A percentile compares a stretch with the other conserved stretches of the same genome.
These are phyloP conservation scores for Acanthisitta chloris DNA, from an alignment of 2,113 vertebrate genomes.

Conservation along the genomic window DNA sequence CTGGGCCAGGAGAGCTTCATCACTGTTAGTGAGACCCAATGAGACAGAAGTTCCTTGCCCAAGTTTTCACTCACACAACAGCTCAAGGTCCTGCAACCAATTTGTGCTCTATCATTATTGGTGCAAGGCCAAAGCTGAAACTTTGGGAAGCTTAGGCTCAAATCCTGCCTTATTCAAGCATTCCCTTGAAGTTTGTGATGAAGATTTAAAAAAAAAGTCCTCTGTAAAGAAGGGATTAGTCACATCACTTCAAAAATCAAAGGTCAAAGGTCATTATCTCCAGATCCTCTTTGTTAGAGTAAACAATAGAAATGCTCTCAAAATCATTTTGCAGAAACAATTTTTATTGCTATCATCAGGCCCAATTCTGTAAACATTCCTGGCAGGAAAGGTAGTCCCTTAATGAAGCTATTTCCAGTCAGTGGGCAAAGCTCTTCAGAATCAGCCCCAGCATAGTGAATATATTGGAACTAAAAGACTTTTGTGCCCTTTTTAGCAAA, in stretches of 20 bases:
- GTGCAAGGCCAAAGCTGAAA: conserved; percentile 52
- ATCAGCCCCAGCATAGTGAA: background rate
- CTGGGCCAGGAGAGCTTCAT: conserved; percentile 5
- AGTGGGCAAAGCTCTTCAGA: background rate
- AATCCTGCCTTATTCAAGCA: conserved; percentile 41
- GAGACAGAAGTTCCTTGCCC: conserved; percentile 47
- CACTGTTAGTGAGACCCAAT: background rate
- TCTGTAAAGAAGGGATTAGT: conserved; percentile 36
- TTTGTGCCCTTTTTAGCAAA: background rate
- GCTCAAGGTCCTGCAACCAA: conserved; percentile 54
- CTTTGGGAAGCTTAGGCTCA: conserved; percentile 41
- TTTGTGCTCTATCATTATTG: conserved; percentile 39
- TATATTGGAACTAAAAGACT: background rate
- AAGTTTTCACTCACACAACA: conserved; percentile 43
- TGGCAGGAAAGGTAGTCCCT: background rate
- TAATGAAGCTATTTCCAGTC: background rate
- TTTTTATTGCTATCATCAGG: background rate
- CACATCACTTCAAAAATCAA: conserved; percentile 42
- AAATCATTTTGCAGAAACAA: conserved; percentile 2
- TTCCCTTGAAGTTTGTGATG: conserved; percentile 59
- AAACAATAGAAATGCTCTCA: background rate
- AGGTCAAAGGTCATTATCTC: background rate
- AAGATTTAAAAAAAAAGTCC: conserved; percentile 56
- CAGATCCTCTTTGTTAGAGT: background rate
- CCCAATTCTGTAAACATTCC: background rate